These are phyloP conservation scores for Caenorhabditis zanzibari DNA, from an alignment of 2,888 invertebrate genomes.

Conservation along the genomic window DNA sequence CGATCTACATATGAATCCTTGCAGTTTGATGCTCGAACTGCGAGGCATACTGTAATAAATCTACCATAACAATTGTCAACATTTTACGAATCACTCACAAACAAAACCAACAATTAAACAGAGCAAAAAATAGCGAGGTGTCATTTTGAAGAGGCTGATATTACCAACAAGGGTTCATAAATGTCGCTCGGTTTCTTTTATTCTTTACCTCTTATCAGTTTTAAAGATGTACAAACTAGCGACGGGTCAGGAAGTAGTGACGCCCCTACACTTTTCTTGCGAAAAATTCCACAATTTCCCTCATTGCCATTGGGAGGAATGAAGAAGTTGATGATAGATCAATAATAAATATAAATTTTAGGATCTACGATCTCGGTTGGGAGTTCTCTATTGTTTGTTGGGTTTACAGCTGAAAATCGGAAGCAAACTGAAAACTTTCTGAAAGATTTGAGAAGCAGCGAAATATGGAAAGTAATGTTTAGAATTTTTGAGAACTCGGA, in stretches of 20 bases:
- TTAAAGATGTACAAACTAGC: conserved; percentile 5
- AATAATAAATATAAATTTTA: too few relatives aligned
- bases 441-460: too few relatives aligned
- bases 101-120: background rate
- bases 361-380: too few relatives aligned
- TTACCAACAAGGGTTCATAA: background rate
- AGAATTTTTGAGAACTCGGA: too few relatives aligned
- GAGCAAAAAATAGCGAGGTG: background rate
- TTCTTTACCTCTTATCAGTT: conserved; percentile 10
- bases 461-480: too few relatives aligned
- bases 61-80: background rate
- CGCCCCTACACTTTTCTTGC: conserved; percentile 9
- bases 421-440: too few relatives aligned
- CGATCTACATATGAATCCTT: conserved; percentile 18
- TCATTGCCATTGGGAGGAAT: background rate
- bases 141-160: conserved; percentile 16
- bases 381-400: too few relatives aligned
- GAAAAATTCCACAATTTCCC: conserved; percentile 16
- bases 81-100: background rate
- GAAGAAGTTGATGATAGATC: too few relatives aligned
- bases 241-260: conserved; percentile 10
- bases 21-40: conserved; percentile 18
- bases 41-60: conserved; percentile 10
- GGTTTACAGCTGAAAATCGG: too few relatives aligned
- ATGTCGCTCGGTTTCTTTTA: background rate